Evolutionary conservation across 2,113 vertebrate genomes (phyloP).

Genomic region (Cochlearius cochlearius): DNA sequence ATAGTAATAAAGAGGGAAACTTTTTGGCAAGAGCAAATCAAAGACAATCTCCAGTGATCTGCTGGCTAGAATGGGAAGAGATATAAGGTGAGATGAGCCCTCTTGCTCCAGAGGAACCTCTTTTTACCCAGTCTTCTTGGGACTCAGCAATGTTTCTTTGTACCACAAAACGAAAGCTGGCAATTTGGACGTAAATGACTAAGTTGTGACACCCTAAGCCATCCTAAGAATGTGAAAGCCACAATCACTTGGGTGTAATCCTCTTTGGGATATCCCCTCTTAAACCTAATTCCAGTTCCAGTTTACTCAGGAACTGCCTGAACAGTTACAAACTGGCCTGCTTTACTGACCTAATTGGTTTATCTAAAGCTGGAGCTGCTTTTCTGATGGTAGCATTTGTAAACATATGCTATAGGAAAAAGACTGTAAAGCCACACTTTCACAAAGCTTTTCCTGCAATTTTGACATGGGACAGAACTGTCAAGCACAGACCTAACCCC

Average conservation of each 20-base stretch:
- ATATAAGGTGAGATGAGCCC: neutral
- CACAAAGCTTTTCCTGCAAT: neutral
- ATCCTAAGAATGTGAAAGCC: neutral
- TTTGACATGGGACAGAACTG: neutral
- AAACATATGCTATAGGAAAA: neutral
- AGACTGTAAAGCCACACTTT: accelerated
- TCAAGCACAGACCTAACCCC: neutral
- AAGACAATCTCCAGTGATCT: neutral
- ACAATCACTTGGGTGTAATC: neutral
- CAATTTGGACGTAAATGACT: neutral
- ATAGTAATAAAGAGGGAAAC: neutral
- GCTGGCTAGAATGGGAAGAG: neutral
- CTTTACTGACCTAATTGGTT: neutral
- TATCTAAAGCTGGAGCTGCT: neutral
- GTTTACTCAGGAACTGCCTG: neutral
- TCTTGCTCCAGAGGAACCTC: neutral
- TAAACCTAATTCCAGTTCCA: neutral
- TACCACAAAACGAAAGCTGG: neutral
- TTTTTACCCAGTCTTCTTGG: neutral
- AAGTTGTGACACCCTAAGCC: neutral
- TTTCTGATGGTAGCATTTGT: neutral
- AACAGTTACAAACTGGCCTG: neutral
- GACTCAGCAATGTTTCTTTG: neutral
- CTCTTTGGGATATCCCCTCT: neutral
- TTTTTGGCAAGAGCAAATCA: neutral